Evolutionary conservation across 2,888 invertebrate genomes (phyloP).

Genomic region (Dusona sp.): DNA sequence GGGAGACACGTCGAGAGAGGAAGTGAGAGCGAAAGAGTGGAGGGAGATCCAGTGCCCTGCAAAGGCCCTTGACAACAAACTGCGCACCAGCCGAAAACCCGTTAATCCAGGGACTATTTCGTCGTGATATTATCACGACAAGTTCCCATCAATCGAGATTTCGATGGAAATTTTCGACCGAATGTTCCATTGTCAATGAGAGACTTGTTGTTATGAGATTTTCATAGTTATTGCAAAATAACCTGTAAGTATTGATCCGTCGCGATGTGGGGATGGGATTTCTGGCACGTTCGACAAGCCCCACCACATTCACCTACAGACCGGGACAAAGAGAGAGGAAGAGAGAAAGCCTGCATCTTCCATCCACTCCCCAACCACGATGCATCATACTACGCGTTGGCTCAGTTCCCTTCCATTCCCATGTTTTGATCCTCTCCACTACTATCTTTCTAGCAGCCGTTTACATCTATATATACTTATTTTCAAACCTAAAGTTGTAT

Average conservation of each 20-base stretch:
- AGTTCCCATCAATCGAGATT: not conserved
- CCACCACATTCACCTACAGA: constrained; percentile 69
- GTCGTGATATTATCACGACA: not conserved
- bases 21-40: not conserved
- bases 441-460: not conserved
- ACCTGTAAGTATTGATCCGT: constrained; percentile 80
- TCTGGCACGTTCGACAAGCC: constrained; percentile 81
- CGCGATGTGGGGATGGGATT: constrained; percentile 73
- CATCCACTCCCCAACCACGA: constrained; percentile 19
- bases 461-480: constrained; percentile 5
- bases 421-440: constrained; percentile 30
- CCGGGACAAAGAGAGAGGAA: constrained; percentile 52
- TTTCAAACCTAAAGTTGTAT: not conserved
- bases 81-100: constrained; percentile 65
- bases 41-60: constrained; percentile 31
- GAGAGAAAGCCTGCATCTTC: constrained; percentile 36
- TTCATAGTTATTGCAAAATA: constrained; percentile 59
- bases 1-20: not conserved
- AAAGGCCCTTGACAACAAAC: constrained; percentile 65
- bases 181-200: not conserved
- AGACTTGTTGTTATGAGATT: not conserved
- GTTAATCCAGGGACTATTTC: constrained; percentile 16
- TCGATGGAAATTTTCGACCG: constrained; percentile 7
- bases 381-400: constrained; percentile 45
- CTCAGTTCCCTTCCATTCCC: constrained; percentile 30